These are phyloP conservation scores for Odontomyia ornata DNA, from an alignment of 2,888 invertebrate genomes.

Conservation along the genomic window DNA sequence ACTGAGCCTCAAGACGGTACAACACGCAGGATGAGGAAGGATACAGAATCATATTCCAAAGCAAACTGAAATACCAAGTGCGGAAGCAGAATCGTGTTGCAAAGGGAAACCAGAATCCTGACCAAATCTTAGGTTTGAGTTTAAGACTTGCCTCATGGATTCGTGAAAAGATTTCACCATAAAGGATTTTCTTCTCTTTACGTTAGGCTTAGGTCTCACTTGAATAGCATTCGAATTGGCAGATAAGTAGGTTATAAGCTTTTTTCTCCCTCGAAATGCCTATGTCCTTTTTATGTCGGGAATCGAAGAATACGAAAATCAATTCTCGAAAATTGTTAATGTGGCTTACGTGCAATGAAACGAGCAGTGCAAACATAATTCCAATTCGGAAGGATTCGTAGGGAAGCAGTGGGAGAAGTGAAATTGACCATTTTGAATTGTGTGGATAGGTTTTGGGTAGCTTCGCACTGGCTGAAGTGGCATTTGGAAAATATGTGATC, in stretches of 20 bases:
- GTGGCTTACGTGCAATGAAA: background rate
- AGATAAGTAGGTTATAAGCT: constrained; percentile 45
- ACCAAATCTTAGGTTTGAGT: background rate
- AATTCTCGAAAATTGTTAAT: constrained; percentile 36
- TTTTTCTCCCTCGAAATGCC: constrained; percentile 26
- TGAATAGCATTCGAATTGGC: constrained; percentile 46
- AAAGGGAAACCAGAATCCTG: background rate
- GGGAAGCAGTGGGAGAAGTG: no score
- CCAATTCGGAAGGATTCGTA: no score
- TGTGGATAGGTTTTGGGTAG: no score
- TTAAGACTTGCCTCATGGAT: background rate
- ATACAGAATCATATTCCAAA: background rate
- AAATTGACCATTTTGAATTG: no score
- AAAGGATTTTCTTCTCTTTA: constrained; percentile 4
- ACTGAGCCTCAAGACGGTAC: background rate
- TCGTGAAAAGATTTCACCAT: constrained; percentile 19
- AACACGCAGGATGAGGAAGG: background rate
- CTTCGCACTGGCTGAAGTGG: no score
- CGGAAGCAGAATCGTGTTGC: background rate
- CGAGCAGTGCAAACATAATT: no score
- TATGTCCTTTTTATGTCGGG: constrained; percentile 8
- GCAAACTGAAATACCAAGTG: no score
- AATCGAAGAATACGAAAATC: constrained; percentile 19
- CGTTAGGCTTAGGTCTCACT: constrained; percentile 24
- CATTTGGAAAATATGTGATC: no score